Evolutionary conservation across 2,113 vertebrate species (phyloP).

Genomic region (Myrmecophaga tridactyla): DNA sequence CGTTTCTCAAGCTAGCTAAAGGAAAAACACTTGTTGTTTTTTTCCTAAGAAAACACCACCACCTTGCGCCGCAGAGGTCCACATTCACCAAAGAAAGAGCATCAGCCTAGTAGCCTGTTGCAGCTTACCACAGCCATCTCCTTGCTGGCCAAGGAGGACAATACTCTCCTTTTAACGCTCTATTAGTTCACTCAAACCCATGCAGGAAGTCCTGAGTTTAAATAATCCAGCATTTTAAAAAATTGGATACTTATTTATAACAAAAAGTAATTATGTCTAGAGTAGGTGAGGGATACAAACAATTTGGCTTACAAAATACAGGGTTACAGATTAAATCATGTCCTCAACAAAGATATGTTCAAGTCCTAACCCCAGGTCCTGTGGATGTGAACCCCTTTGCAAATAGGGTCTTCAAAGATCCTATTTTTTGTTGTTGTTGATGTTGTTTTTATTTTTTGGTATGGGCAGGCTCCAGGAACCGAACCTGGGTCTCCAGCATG

Average conservation of each 20-base stretch:
- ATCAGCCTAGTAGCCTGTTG: not conserved
- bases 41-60: not conserved
- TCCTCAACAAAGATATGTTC: too few relatives aligned
- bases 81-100: not conserved
- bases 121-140: not conserved
- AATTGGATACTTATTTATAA: not conserved
- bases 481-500: too few relatives aligned
- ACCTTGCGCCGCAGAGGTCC: not conserved
- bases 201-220: not conserved
- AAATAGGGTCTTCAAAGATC: too few relatives aligned
- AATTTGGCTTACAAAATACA: slow-evolving; percentile 14
- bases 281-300: not conserved
- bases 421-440: too few relatives aligned
- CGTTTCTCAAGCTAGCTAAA: not conserved
- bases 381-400: too few relatives aligned
- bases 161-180: not conserved
- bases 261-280: slow-evolving; percentile 38
- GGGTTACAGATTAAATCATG: not conserved
- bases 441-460: too few relatives aligned
- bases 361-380: too few relatives aligned
- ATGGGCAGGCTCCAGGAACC: too few relatives aligned
- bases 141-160: not conserved
- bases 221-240: slow-evolving; percentile 7
- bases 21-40: not conserved
- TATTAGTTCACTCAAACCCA: not conserved